Conservation (phyloP, 1,140 invertebrate species). For the Teleopsis dalmanni region DNA sequence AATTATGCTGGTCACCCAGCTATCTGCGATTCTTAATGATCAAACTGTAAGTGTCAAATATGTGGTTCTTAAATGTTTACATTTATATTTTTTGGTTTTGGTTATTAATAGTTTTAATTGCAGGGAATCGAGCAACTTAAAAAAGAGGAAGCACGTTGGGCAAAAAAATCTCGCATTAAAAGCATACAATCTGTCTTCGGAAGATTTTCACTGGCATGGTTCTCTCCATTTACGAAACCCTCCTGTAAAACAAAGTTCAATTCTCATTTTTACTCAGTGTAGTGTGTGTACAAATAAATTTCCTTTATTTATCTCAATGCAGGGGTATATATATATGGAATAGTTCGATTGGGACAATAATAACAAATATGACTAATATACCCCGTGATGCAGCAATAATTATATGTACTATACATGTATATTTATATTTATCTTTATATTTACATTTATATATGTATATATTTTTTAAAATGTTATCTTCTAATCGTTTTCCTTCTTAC, state of each 20-base stretch:
- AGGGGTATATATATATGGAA: background rate
- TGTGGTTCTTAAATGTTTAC: background rate
- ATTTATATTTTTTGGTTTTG: constrained; percentile 4
- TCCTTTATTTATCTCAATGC: background rate
- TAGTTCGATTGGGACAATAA: background rate
- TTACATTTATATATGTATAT: background rate
- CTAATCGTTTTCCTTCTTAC: too few species aligned
- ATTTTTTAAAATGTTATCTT: too few species aligned
- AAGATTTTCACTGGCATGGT: constrained; percentile 85
- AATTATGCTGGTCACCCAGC: constrained; percentile 94
- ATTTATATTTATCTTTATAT: background rate
- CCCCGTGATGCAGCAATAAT: background rate
- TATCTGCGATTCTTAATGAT: constrained; percentile 98
- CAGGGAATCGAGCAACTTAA: constrained; percentile 93
- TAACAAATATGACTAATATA: background rate
- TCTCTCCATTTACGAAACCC: constrained; percentile 86
- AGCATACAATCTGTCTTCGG: constrained; percentile 93
- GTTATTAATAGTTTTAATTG: constrained; percentile 23
- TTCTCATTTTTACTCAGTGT: constrained; percentile 69
- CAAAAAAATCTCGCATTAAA: constrained; percentile 84
- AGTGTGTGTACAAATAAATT: constrained; percentile 12
- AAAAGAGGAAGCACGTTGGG: constrained; percentile 86
- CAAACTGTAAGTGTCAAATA: constrained; percentile 91
- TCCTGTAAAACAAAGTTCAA: constrained; percentile 66
- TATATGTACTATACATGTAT: background rate